phyloP scores from a whole-genome alignment of 2,797 vertebrate species.

The Syngnathus acus region DNA sequence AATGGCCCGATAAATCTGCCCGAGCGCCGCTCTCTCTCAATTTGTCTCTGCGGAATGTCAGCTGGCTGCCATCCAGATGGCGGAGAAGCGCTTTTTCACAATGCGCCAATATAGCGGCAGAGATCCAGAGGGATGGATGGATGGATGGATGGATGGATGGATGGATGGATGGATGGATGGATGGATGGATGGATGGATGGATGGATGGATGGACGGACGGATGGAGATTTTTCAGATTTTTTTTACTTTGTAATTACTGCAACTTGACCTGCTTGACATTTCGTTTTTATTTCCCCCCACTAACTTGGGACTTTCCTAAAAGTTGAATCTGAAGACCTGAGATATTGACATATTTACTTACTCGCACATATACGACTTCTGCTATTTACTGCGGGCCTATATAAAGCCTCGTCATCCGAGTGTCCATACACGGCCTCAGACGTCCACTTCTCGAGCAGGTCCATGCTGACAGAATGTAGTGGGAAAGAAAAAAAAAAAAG shows the following conservation, averaged over 20 bases:
- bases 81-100: slow-evolving; percentile 67
- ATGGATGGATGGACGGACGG: too few relatives aligned
- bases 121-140: slow-evolving; percentile 57
- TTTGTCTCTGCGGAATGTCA: slow-evolving; percentile 76
- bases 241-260: too few relatives aligned
- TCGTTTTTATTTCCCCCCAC: neutral
- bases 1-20: slow-evolving; percentile 75
- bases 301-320: neutral
- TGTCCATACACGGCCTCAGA: neutral
- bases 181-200: too few relatives aligned
- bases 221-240: too few relatives aligned
- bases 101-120: slow-evolving; percentile 66
- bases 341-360: neutral
- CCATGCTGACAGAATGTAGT: neutral
- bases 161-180: too few relatives aligned
- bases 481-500: neutral
- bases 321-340: neutral
- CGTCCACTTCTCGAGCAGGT: neutral
- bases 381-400: neutral
- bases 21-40: slow-evolving; percentile 67
- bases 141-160: neutral
- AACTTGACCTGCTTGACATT: neutral
- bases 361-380: neutral
- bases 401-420: neutral
- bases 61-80: slow-evolving; percentile 70